Base-by-base conservation (phyloP, 2,113 vertebrate species). In the Pituophis catenifer region DNA sequence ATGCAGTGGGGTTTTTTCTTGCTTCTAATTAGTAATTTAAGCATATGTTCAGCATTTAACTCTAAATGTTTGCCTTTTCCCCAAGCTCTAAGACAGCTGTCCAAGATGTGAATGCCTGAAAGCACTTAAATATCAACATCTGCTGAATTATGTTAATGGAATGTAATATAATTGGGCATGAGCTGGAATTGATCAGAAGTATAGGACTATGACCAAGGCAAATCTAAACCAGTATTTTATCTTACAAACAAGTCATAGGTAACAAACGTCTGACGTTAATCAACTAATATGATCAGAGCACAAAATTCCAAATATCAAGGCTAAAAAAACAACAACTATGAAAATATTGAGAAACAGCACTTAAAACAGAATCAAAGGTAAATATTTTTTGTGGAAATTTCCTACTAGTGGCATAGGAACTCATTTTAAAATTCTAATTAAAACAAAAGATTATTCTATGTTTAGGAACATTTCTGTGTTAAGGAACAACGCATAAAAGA, bases 61-160 rank as follows among this genome's bases (percentile, higher is more conserved):
- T 98, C 97, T 98, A 98, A 98, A 98, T 98, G 97, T 98, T 98
- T 98, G 98, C 97, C 97, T 98, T 98, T 97, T 98, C 98, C 98
- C 98, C 93, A 98, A 98, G 98, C 98, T 98, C 98, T 92, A 96
- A 98, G 98, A 98, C 98, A 98, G 98, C 98, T 98, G 98, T 98
- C 98, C 97, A 98, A 98, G 97, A 98, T 96, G 92, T 96, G 97
- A 98, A 98, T 98, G 98, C 98, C 98, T 98, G 97, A 98, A 98
- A 98, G 98, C 97, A 98, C 98, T 98, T 98, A 98, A 98, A 98
- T 98, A 98, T 98, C 98, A 98, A 98, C 98, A 98, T 98, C 98
- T 98, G 98, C 96, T 98, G 98, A 98, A 98, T 98, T 98, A 98
- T 98, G 98, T 98, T 98, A 98, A 98, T 98, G 97, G 97, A 98